These are phyloP conservation scores for Chrysomela aeneicollis DNA, from an alignment of 2,888 invertebrate species.

Conservation along the genomic window DNA sequence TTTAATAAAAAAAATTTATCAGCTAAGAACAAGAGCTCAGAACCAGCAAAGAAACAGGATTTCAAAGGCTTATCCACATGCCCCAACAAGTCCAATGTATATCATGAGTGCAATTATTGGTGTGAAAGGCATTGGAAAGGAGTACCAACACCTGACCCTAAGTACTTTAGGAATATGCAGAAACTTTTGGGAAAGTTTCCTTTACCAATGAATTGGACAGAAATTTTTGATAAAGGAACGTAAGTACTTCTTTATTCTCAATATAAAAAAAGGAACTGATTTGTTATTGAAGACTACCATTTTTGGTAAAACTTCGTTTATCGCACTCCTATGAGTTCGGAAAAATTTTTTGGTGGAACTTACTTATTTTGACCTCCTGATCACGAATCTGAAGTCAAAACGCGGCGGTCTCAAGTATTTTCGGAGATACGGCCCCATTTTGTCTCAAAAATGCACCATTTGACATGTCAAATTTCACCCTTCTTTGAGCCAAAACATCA, in stretches of 20 bases:
- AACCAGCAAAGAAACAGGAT: conserved; percentile 54
- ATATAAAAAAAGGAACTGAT: background rate
- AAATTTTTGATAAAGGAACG: conserved; percentile 89
- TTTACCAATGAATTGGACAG: conserved; percentile 90
- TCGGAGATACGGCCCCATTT: no score
- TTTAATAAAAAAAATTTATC: conserved; percentile 9
- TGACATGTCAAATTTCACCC: no score
- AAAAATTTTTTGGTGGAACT: no score
- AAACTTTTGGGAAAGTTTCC: conserved; percentile 87
- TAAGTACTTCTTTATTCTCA: conserved; percentile 50
- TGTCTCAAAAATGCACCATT: no score
- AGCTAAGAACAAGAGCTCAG: conserved; percentile 51
- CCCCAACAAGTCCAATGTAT: conserved; percentile 95
- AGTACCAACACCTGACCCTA: conserved; percentile 73
- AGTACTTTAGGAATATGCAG: conserved; percentile 77
- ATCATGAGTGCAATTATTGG: conserved; percentile 89
- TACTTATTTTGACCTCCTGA: no score
- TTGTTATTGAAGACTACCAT: no score
- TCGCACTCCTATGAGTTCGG: no score
- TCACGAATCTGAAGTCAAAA: no score
- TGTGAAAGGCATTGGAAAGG: conserved; percentile 92
- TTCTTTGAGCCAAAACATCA: no score
- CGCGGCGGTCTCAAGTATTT: no score
- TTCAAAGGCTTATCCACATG: conserved; percentile 80
- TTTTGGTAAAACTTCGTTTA: no score